Percentiles rank a stretch among this genome's conserved stretches.
Evolutionary conservation across 2,888 invertebrate species (phyloP).

Genomic region (Trichogramma evanescens): DNA sequence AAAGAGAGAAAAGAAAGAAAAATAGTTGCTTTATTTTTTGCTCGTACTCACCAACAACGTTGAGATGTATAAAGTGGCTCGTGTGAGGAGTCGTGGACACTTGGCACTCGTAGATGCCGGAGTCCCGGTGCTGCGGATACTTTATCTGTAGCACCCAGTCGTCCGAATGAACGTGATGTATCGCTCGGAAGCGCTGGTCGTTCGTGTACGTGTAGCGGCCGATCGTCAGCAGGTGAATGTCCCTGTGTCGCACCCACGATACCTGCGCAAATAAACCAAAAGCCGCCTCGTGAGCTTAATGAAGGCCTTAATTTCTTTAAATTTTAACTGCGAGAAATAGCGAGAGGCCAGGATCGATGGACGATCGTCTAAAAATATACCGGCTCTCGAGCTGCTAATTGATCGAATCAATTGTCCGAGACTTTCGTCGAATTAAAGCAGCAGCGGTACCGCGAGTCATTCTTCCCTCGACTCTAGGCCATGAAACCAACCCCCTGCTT

Average conservation of each 20-base stretch:
- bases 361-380: no score
- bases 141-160: slow-evolving; percentile 90
- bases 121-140: slow-evolving; percentile 84
- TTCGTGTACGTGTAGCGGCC: slow-evolving; percentile 87
- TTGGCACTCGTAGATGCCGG: slow-evolving; percentile 89
- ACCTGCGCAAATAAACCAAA: slow-evolving; percentile 57
- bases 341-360: no score
- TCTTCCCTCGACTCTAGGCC: no score
- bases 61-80: slow-evolving; percentile 85
- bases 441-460: no score
- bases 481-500: no score
- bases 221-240: slow-evolving; percentile 82
- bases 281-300: no score
- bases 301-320: no score
- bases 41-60: slow-evolving; percentile 75
- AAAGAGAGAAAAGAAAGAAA: neutral
- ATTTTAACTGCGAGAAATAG: no score
- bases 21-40: neutral
- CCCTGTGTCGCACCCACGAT: slow-evolving; percentile 85
- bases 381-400: no score
- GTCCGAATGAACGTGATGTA: slow-evolving; percentile 59
- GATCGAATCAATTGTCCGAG: no score
- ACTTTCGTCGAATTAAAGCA: no score
- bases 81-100: slow-evolving; percentile 89
- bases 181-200: slow-evolving; percentile 80